Evolutionary conservation across 2,797 vertebrate species (phyloP), one percentile per base, ranked within the genome.

Genomic region (Rhinoraja longicauda): DNA sequence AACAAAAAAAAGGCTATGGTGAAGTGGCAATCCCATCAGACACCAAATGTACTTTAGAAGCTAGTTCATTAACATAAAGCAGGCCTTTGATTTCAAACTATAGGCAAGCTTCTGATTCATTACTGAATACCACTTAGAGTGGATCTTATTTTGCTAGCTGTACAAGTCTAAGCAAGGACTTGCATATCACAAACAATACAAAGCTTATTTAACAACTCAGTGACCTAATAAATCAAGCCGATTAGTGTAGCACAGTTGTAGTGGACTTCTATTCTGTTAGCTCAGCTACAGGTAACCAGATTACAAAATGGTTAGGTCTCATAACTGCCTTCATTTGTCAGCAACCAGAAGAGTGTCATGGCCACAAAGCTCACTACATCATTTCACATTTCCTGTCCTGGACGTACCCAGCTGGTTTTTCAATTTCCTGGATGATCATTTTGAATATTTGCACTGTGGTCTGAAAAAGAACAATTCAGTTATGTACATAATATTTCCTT

Each of bases 311-410:
- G 10, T 75, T 53, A 26, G 90, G 24, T 75, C 72, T 92, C 21
- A 72, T 29, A 45, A 53, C 90, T 57, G 90, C 39, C 70, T n/a
- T 39, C 70, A 45, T 92, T 91, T 90, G 53, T 92, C 26, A 12
- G 24, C 39, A 92, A 29, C 59, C 67, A 73, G 39, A 53, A 9
- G 39, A 91, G 36, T 73, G 36, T 4, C 21, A 73, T 91, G 39
- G 36, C 39, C 36, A 29, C 70, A 92, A 53, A 57, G 36, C 39
- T 53, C 70, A 17, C 24, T 93, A 93, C 97, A 97, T 97, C 94
- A 97, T 95, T 10, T 93, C 93, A 76, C 97, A 97, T 94, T 96
- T 97, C 94, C 96, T 97, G 93, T 97, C 96, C 94, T 96, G 93
- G 93, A 95, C 94, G 95, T 94, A 95, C 95, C 96, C 97, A 96